Evolutionary conservation across 2,113 vertebrate species (phyloP).

Genomic region (Ellobius talpinus): DNA sequence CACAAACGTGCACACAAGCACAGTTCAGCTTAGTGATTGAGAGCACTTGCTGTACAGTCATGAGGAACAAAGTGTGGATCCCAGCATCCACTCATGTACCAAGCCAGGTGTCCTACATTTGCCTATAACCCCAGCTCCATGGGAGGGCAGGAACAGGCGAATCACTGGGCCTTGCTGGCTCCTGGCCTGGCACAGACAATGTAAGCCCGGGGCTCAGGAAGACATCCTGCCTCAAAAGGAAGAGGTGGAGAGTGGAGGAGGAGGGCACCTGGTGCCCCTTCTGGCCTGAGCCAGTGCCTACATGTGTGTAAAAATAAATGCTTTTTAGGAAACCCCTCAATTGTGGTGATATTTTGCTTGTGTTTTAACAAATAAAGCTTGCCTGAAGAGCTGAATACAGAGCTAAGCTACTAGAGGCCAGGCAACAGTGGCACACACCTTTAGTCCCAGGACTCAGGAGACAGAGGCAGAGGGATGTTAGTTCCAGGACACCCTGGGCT

Average conservation of each 20-base stretch:
- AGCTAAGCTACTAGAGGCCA: no score
- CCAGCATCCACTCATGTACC: background rate
- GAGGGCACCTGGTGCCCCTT: background rate
- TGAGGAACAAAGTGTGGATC: background rate
- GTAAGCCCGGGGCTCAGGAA: background rate
- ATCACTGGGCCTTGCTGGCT: background rate
- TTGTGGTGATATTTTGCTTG: no score
- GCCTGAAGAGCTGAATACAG: no score
- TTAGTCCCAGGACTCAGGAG: no score
- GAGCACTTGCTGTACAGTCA: background rate
- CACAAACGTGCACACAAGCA: background rate
- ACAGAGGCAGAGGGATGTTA: no score
- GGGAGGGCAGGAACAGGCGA: background rate
- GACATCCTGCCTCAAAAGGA: background rate
- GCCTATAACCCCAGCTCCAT: background rate
- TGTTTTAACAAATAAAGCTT: no score
- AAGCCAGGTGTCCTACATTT: background rate
- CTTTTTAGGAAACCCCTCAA: background rate
- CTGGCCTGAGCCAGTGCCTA: no score
- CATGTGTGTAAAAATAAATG: background rate
- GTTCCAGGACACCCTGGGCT: no score
- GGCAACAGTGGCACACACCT: no score
- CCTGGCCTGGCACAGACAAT: background rate
- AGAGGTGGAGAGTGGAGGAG: background rate
- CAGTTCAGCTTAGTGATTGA: background rate